Evolutionary conservation across 2,113 vertebrate species (phyloP).

Genomic region (Pedionomus torquatus): DNA sequence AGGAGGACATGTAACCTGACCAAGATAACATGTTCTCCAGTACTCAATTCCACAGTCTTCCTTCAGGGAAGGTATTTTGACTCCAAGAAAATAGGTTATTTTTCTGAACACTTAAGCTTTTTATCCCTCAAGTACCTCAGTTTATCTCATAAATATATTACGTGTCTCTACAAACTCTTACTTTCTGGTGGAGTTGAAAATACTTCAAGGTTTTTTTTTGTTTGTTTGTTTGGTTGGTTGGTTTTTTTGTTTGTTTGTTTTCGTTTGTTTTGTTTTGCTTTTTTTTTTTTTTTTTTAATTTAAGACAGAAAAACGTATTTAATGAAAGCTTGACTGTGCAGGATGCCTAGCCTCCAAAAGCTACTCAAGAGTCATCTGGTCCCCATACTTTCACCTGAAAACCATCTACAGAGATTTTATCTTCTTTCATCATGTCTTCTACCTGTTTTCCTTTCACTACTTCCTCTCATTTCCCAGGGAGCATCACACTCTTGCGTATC

Average conservation of each 20-base stretch:
- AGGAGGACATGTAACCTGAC: neutral
- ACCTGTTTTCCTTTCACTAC: neutral
- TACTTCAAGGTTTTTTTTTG: neutral
- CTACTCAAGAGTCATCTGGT: neutral
- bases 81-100: neutral
- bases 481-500: neutral
- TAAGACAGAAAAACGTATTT: neutral
- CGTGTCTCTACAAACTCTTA: rapidly evolving
- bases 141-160: neutral
- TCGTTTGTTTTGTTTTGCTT: neutral
- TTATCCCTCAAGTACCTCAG: neutral
- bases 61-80: neutral
- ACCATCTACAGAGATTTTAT: neutral
- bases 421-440: neutral
- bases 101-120: neutral
- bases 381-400: neutral
- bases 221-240: too few species aligned
- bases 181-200: neutral
- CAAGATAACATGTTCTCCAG: neutral
- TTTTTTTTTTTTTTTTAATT: neutral
- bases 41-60: neutral
- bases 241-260: too few species aligned
- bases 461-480: neutral
- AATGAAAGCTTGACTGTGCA: neutral
- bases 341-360: neutral